Base-by-base conservation (phyloP, 2,888 invertebrate species). In the Mesorhabditis spiculigera region DNA sequence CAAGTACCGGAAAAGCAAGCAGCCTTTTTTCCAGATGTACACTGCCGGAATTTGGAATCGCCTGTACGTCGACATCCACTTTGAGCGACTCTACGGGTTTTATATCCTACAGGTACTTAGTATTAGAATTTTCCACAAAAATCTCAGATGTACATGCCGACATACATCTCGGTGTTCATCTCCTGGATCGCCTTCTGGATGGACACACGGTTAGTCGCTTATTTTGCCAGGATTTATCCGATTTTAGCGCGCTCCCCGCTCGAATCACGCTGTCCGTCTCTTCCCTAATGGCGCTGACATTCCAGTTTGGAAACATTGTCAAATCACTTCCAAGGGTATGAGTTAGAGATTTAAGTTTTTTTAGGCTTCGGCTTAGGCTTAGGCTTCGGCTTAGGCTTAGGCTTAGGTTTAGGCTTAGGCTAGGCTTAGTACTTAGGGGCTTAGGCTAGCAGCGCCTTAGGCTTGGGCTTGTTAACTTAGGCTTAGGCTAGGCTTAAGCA, bases 161-260 rank as follows among this genome's bases (percentile, higher is more conserved):
- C 85, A 6, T 85, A 85, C 71, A 80, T 85, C 61, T 81, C 81
- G 5, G 85, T 85, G 4, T 85, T 85, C 75, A 83, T 83, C 41
- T 81, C 80, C 0, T 83, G 85, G 85, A 86, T 85, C 4, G 83
- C 85, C 5, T 85, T 85, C 67, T 85, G 85, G 83, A 82, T 85
- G 82, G 85, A 85, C 69, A 82, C 83, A 4, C 67, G 70, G 63
- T 67, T n/a, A 13, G 10, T n/a, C 8, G 28, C 13, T 8, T 13
- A 10, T n/a, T 63, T 63, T 63, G 8, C 10, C 28, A 13, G 8
- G 43, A 65, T 10, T 65, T 28, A 28, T 41, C 43, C 3, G 10
- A 13, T 50, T 63, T 8, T 8, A 68, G 79, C 13, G 85, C 85
- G 4, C 69, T 85, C 5, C 85, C 85, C 0, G 85, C 85, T 0